Evolutionary conservation across 2,888 invertebrate species (phyloP), one percentile per base, ranked within the genome.

Genomic region (Acleris cristana): DNA sequence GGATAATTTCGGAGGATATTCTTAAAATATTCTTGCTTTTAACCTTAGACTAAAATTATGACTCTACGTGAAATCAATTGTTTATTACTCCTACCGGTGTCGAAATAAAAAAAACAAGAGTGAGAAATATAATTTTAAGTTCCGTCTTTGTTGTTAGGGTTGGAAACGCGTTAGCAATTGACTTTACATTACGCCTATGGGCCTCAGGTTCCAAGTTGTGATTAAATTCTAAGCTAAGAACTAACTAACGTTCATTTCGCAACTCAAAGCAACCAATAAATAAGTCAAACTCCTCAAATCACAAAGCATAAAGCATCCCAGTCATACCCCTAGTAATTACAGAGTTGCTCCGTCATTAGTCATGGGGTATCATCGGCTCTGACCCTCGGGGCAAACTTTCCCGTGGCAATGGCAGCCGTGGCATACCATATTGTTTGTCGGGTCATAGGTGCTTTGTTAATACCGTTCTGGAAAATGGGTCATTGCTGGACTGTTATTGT

Each of bases 381-480:
- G 58, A 58, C 67, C 67, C 57, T 8, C n/a, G 44, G 65, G 61
- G 51, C 66, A 62, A 52, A 23, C 67, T 67, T 67, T 67, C 67
- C 67, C 52, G 19, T 64, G 52, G 57, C 57, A 52, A 52, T 51
- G 51, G 55, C 55, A 18, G 48, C 45, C 58, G n/a, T 58, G 58
- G 58, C 58, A 58, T 58, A 44, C 51, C 59, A 60, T 18, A 66
- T 67, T 67, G 67, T 67, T 58, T 57, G 23, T 0, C 18, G 57
- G 66, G 62, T 67, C 66, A 67, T 48, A 49, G 61, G 67, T 58
- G 62, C 44, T 18, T 30, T 49, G n/a, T 30, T 67, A 58, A 48
- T 62, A 57, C 62, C 48, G 61, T 57, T 54, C 23, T 58, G 23
- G 21, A 12, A 58, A 52, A 58, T 63, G 16, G 63, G 63, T 40